Evolutionary conservation across 2,888 invertebrate species (phyloP).

Genomic region (Protodeltote pygarga): DNA sequence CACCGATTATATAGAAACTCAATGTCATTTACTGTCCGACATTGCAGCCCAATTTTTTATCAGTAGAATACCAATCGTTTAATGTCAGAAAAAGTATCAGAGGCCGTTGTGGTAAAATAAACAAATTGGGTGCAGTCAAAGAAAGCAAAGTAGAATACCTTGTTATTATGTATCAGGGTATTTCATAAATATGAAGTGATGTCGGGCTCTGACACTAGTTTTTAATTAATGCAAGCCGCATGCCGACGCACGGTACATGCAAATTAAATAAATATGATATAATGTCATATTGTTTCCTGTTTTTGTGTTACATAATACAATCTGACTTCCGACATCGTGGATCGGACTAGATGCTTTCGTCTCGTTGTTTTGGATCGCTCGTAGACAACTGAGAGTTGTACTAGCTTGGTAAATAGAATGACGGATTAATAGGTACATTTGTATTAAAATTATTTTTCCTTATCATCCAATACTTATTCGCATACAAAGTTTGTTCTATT

Average conservation of each 20-base stretch:
- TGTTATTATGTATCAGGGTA: slow-evolving; percentile 18
- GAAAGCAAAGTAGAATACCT: slow-evolving; percentile 1
- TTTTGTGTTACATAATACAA: slow-evolving; percentile 53
- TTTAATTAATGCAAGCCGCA: slow-evolving; percentile 57
- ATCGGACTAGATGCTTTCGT: slow-evolving; percentile 28
- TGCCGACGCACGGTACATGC: slow-evolving; percentile 55
- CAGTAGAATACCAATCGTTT: no score
- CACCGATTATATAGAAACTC: no score
- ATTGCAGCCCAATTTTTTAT: no score
- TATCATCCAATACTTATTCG: no score
- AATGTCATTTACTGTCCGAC: no score
- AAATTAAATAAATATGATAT: slow-evolving; percentile 58
- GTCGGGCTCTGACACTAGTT: slow-evolving; percentile 26
- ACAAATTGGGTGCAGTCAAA: background rate
- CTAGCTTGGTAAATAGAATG: background rate
- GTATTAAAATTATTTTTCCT: no score
- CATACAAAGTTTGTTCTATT: no score
- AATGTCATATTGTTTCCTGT: slow-evolving; percentile 62
- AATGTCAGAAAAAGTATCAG: no score
- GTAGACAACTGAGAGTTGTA: background rate
- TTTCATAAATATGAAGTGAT: slow-evolving; percentile 30
- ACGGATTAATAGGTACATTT: no score
- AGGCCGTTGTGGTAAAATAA: slow-evolving; percentile 11
- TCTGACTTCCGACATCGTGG: slow-evolving; percentile 40
- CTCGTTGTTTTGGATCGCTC: slow-evolving; percentile 15